phyloP scores from a whole-genome alignment of 2,888 invertebrate species.

The Yponomeuta cagnagella region DNA sequence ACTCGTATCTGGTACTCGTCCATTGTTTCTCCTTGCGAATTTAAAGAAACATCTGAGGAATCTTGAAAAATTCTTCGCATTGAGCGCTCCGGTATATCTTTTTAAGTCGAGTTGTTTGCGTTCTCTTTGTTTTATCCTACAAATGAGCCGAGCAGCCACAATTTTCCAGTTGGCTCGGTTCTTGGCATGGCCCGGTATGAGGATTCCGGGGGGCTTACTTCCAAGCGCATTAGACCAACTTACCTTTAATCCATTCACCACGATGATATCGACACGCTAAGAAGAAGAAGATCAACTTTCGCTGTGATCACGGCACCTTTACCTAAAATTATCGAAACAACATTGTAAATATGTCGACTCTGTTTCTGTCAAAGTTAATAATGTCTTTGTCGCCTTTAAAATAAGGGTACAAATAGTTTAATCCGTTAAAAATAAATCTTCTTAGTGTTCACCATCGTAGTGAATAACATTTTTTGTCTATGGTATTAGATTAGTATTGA shows the following conservation, averaged over 20 bases:
- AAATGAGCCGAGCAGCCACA: conserved; percentile 1
- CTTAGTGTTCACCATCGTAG: too few species aligned
- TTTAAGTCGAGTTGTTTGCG: not conserved
- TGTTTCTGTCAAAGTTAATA: too few species aligned
- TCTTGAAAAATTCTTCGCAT: not conserved
- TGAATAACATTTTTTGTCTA: too few species aligned
- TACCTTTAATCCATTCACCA: not conserved
- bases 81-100: not conserved
- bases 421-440: too few species aligned
- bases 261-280: too few species aligned
- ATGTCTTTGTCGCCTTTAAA: too few species aligned
- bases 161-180: not conserved
- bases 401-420: too few species aligned
- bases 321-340: not conserved
- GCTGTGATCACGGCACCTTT: not conserved
- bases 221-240: not conserved
- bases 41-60: not conserved
- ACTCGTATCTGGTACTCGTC: too few species aligned
- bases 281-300: not conserved
- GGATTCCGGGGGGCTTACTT: not conserved
- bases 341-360: not conserved
- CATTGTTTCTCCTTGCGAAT: too few species aligned
- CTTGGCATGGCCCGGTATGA: not conserved
- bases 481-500: too few species aligned
- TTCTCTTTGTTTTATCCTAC: not conserved